Percentiles rank a stretch among this genome's conserved stretches.
phyloP scores from a whole-genome alignment of 2,113 vertebrate genomes.

The Apaloderma vittatum region DNA sequence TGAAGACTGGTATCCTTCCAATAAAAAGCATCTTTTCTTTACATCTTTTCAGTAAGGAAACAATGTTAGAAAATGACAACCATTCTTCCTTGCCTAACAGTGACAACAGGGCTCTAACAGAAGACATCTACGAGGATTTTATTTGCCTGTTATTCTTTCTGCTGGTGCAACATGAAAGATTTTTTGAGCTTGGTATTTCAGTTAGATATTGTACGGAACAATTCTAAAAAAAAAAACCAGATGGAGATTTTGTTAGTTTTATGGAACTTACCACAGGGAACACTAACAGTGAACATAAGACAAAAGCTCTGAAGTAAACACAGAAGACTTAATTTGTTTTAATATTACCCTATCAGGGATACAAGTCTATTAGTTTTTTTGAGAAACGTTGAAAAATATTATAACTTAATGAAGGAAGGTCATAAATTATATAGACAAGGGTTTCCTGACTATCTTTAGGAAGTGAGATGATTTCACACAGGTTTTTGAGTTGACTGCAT shows the following conservation, averaged over 20 bases:
- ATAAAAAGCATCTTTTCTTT: background rate
- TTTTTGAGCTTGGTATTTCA: background rate
- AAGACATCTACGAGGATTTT: conserved; percentile 28
- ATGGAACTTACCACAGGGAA: conserved; percentile 40
- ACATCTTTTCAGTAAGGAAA: background rate
- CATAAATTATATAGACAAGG: background rate
- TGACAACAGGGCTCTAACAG: background rate
- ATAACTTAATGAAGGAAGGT: background rate
- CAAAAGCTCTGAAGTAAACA: background rate
- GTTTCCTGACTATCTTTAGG: background rate
- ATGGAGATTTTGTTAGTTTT: conserved; percentile 14
- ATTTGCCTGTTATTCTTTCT: conserved; percentile 19
- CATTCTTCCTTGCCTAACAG: background rate
- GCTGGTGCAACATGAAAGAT: background rate
- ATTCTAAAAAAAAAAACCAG: background rate
- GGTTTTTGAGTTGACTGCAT: background rate
- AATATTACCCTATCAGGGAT: background rate
- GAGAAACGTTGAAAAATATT: background rate
- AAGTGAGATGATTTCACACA: background rate
- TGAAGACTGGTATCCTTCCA: background rate
- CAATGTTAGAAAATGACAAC: background rate
- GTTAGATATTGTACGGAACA: background rate
- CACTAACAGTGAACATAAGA: background rate
- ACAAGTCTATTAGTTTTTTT: background rate
- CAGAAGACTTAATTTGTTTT: conserved; percentile 22